Percentiles rank a stretch among this genome's conserved stretches.
phyloP scores from a whole-genome alignment of 2,888 invertebrate species.

The Tholera decimalis region DNA sequence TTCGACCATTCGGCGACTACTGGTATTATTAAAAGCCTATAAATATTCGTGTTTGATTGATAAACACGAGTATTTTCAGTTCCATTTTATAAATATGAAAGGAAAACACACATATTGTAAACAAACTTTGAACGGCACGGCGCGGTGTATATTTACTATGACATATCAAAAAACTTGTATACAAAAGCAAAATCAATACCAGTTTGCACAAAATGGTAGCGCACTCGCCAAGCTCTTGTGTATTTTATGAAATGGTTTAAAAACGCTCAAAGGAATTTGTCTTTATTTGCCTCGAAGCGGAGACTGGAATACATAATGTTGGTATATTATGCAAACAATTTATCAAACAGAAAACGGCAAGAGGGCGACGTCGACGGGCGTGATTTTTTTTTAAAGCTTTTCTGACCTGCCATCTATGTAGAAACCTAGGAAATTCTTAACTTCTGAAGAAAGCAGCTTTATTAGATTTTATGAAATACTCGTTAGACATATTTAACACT shows the following conservation, averaged over 20 bases:
- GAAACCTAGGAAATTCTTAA: slow-evolving; percentile 7
- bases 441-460: slow-evolving; percentile 5
- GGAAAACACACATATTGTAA: neutral
- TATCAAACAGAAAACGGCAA: slow-evolving; percentile 49
- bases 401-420: neutral
- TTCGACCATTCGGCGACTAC: too few species aligned
- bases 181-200: slow-evolving; percentile 13
- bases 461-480: slow-evolving; percentile 12
- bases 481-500: slow-evolving; percentile 5
- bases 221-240: slow-evolving; percentile 11
- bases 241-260: slow-evolving; percentile 5
- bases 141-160: neutral
- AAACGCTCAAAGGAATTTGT: slow-evolving; percentile 35
- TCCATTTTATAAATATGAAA: neutral
- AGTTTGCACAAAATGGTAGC: slow-evolving; percentile 34
- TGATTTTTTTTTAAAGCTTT: slow-evolving; percentile 24
- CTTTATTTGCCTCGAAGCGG: slow-evolving; percentile 41
- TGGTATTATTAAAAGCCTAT: too few species aligned
- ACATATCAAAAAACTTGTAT: slow-evolving; percentile 10
- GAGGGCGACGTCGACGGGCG: slow-evolving; percentile 14
- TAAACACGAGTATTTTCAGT: slow-evolving; percentile 14
- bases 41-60: neutral
- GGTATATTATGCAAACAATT: slow-evolving; percentile 56
- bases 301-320: slow-evolving; percentile 47
- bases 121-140: slow-evolving; percentile 8